These are phyloP conservation scores for Xerus inauris DNA, from an alignment of 2,113 vertebrate genomes.

Conservation along the genomic window DNA sequence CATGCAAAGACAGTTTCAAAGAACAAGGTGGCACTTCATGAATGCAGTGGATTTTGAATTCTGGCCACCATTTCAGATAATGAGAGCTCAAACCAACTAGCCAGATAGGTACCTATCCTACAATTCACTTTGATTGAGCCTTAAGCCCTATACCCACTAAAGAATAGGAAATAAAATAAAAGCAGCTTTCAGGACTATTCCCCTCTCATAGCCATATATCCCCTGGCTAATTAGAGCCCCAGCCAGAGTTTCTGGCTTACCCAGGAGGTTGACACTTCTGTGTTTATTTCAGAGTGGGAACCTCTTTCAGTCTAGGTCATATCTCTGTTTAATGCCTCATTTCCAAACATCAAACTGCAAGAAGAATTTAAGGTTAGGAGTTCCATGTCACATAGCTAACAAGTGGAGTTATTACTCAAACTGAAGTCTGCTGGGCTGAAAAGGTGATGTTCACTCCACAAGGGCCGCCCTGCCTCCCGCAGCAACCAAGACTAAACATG, in stretches of 20 bases:
- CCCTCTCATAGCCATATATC: background rate
- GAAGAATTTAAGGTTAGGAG: slow-evolving; percentile 64
- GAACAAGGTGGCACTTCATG: background rate
- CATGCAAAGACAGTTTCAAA: background rate
- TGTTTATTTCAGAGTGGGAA: slow-evolving; percentile 24
- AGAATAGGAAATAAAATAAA: background rate
- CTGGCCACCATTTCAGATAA: background rate
- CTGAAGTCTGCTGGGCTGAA: slow-evolving; percentile 13
- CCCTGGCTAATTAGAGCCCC: background rate
- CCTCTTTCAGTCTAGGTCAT: slow-evolving; percentile 26
- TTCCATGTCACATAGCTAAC: slow-evolving; percentile 36
- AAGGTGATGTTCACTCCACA: slow-evolving; percentile 49
- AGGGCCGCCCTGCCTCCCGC: background rate
- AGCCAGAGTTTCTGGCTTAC: slow-evolving; percentile 4
- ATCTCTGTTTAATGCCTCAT: slow-evolving; percentile 3
- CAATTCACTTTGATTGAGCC: background rate
- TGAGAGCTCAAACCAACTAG: background rate
- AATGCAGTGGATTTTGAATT: background rate
- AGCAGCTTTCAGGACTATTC: background rate
- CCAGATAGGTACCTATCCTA: background rate
- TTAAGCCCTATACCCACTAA: background rate
- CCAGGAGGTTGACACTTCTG: background rate
- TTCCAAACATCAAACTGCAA: slow-evolving; percentile 58
- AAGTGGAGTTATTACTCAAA: slow-evolving; percentile 55
- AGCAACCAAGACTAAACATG: slow-evolving; percentile 72